phyloP scores from a whole-genome alignment of 2,797 vertebrate species.

The Rachycentron canadum region DNA sequence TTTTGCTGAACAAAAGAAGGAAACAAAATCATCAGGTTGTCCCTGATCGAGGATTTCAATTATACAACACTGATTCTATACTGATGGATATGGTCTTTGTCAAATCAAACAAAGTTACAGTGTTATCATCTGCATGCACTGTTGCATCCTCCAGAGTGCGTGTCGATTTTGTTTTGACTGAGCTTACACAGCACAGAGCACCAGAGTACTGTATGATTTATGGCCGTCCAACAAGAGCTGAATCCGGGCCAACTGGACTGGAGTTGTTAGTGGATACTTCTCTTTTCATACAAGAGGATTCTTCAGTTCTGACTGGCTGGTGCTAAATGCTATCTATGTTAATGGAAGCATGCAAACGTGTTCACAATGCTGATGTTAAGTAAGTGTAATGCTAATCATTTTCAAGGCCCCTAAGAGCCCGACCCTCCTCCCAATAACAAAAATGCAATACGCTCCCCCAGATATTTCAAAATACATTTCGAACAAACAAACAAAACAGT shows the following conservation, averaged over 20 bases:
- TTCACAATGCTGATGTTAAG: background rate
- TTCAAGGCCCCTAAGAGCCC: too few species aligned
- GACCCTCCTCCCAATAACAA: too few species aligned
- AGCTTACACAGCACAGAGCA: slow-evolving; percentile 16
- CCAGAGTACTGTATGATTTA: background rate
- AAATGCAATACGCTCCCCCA: too few species aligned
- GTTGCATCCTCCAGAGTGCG: background rate
- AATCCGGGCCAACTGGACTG: too few species aligned
- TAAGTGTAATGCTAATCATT: background rate
- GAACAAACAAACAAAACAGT: too few species aligned
- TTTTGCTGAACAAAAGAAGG: slow-evolving; percentile 11
- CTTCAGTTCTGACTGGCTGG: too few species aligned
- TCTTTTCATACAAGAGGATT: too few species aligned
- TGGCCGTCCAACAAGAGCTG: background rate
- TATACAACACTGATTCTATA: background rate
- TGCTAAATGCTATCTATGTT: background rate
- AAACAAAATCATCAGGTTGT: background rate
- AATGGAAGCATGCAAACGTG: background rate
- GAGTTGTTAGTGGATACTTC: too few species aligned
- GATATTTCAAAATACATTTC: too few species aligned
- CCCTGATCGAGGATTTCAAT: background rate
- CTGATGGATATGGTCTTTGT: background rate
- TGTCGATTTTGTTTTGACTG: slow-evolving; percentile 23
- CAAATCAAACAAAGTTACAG: slow-evolving; percentile 9
- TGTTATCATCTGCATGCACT: background rate